These are phyloP conservation scores for Drosophila orosa DNA, from an alignment of 1,140 invertebrate species.

Conservation along the genomic window DNA sequence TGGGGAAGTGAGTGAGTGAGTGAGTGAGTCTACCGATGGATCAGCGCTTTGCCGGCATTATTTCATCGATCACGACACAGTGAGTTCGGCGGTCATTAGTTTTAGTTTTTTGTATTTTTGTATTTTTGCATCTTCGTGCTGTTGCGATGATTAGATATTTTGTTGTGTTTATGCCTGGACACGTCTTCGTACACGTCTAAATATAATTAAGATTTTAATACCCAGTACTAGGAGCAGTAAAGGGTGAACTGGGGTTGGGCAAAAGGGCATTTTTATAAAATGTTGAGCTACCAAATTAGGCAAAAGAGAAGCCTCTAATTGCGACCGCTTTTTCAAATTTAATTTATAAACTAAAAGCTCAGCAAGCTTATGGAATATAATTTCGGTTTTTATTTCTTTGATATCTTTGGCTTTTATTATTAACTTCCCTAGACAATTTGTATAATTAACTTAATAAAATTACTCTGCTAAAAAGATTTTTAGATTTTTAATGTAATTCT, in stretches of 20 bases:
- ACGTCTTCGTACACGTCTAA: conserved; percentile 20
- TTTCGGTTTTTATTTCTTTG: too few species aligned
- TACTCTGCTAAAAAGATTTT: too few species aligned
- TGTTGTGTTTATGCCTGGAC: conserved; percentile 14
- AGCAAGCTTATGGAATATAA: too few species aligned
- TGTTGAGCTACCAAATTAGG: not conserved
- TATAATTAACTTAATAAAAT: too few species aligned
- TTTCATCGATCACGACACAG: conserved; percentile 43
- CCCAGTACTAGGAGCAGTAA: not conserved
- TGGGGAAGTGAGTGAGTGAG: conserved; percentile 8
- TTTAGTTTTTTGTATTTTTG: conserved; percentile 7
- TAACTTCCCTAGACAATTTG: too few species aligned
- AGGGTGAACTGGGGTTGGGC: not conserved
- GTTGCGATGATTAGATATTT: conserved; percentile 18
- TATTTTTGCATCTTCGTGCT: conserved; percentile 8
- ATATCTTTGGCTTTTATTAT: too few species aligned
- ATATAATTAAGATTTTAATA: conserved; percentile 25
- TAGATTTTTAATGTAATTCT: too few species aligned
- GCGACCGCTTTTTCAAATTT: too few species aligned
- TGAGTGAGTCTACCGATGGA: conserved; percentile 13
- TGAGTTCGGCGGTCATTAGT: conserved; percentile 8
- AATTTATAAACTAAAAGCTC: too few species aligned
- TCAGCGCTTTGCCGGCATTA: conserved; percentile 18
- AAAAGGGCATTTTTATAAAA: not conserved
- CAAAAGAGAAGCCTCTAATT: not conserved